Evolutionary conservation across 2,888 invertebrate species (phyloP), one percentile per base, ranked within the genome.

Genomic region (Iselma pallidipennis): DNA sequence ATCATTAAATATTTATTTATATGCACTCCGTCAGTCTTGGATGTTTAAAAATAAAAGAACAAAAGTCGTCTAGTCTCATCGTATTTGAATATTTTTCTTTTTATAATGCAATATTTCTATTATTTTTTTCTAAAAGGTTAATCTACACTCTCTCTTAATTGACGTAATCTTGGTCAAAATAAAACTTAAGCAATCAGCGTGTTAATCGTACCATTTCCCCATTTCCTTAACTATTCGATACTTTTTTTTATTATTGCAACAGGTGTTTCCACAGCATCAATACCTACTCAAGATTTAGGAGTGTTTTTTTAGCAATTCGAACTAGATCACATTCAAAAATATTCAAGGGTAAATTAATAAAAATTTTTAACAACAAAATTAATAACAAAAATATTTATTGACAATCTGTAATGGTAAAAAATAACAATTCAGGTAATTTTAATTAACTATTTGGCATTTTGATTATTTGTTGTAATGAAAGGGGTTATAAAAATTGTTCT

Each of bases 401-500:
- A 31, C 21, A 25, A 48, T 12, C 10, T 61, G 2, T 23, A 16
- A 53, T 14, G 12, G 9, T 68, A 70, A 68, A 68, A 65, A 62
- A 65, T 59, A 57, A 65, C 55, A 65, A 66, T 26, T 52, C 61
- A 52, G 33, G 37, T 61, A 26, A 67, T 29, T 58, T 57, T 57
- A 61, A 54, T 57, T 16, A 37, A 21, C 3, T 45, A 12, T 61
- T 66, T 65, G 65, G 55, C 66, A 65, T 67, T 68, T 67, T n/a
- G n/a, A n/a, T n/a, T 61, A 42, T 57, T 16, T 37, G 57, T 66
- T 67, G 66, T 71, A 71, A 48, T 67, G 71, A 59, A 73, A 67
- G 66, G 73, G 71, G 65, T 66, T 66, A 63, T 71, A 73, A 63
- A 69, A 71, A 65, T 66, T 61, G 45, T 69, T 57, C 33, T 70